A percentile compares a stretch with the other conserved stretches of the same genome.
Conservation (phyloP, 2,113 vertebrate genomes). For the Vidua macroura region DNA sequence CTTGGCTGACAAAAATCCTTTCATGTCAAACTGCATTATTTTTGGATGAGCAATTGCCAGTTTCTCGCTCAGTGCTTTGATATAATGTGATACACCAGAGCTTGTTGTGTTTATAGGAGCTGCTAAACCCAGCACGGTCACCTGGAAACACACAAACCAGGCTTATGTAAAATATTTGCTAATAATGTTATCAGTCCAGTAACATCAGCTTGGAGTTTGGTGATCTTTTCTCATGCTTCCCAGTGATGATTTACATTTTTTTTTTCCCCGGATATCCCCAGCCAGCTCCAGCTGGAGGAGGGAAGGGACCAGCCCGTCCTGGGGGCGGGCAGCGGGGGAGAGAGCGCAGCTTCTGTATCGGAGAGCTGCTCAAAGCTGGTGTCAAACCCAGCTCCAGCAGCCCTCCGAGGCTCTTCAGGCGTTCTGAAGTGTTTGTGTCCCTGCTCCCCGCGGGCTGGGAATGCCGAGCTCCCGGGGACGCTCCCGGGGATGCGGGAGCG, state of each 20-base stretch:
- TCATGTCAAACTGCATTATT: not conserved
- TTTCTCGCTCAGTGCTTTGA: not conserved
- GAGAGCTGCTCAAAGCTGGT: not conserved
- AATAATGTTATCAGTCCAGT: not conserved
- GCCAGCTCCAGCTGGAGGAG: not conserved
- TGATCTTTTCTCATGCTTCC: not conserved
- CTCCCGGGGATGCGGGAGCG: rapidly evolving
- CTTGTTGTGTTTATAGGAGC: not conserved
- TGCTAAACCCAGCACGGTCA: not conserved
- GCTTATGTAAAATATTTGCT: not conserved
- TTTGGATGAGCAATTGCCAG: not conserved
- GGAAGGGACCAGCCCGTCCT: not conserved
- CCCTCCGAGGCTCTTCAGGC: rapidly evolving
- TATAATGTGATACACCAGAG: not conserved
- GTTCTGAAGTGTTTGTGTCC: rapidly evolving
- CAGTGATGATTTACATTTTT: not conserved
- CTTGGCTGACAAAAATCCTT: not conserved
- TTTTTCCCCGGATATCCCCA: not conserved
- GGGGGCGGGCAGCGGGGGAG: not conserved
- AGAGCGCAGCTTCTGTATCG: not conserved
- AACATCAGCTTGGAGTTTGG: not conserved
- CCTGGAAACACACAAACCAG: not conserved
- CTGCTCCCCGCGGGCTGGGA: rapidly evolving
- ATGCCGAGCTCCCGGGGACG: rapidly evolving
- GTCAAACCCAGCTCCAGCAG: rapidly evolving